Evolutionary conservation across 2,113 vertebrate species (phyloP), one percentile per base, ranked within the genome.

Genomic region (Callaeas wilsoni): DNA sequence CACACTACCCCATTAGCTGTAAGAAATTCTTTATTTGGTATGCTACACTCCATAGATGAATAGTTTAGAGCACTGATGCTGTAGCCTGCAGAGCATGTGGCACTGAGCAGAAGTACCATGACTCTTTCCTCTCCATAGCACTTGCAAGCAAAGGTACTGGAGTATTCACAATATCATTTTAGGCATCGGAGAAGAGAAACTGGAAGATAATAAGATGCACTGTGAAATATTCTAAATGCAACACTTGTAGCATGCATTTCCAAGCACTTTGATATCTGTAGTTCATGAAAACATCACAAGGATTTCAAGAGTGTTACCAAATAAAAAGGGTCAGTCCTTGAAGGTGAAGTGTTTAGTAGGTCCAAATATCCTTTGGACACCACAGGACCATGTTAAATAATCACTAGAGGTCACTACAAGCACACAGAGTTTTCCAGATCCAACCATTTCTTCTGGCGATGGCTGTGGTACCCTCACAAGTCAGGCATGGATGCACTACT

Each of bases 381-480:
- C 6, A 15, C 37, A 92, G 50, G n/a, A 73, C 56, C 13, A 22
- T 84, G 18, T 22, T 35, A n/a, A 44, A 41, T 22, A 67, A 50
- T 70, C 77, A 89, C 39, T 79, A 82, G 80, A 84, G 59, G 53
- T 89, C 77, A 87, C 73, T 70, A 44, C 0, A 0, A 56, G 11
- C 10, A 19, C 76, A 37, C 4, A 49, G 47, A 63, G 63, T 52
- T 87, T 77, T 70, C 23, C 12, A 41, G 9, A 21, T 63, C 20
- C 17, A 70, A 3, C 9, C 41, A 5, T 20, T 70, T 73, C 26
- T 83, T 33, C 63, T 35, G 68, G 52, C 63, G 33, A 23, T 42
- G 22, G 2, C 21, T 47, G 16, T 44, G 39, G 10, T 47, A 47
- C 5, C 21, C 13, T 26, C 0, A 0, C 4, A 60, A 56, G 19